phyloP scores from a whole-genome alignment of 2,113 vertebrate genomes.

The Seriola rivoliana region DNA sequence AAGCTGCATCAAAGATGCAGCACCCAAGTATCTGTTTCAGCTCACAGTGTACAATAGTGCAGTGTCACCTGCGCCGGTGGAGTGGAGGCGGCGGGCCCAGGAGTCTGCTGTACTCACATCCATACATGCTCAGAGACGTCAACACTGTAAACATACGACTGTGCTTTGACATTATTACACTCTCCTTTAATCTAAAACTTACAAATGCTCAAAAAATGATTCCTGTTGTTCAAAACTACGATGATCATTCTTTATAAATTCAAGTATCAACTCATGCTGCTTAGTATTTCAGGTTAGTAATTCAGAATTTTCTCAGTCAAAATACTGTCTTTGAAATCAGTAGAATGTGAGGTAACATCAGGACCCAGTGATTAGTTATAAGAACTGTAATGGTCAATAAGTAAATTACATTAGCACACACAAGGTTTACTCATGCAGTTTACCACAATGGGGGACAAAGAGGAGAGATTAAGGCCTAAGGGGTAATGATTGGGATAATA shows the following conservation, averaged over 20 bases:
- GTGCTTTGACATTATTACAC: background rate
- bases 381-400: conserved; percentile 36
- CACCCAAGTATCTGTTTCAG: conserved; percentile 79
- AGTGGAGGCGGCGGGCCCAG: conserved; percentile 15
- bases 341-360: background rate
- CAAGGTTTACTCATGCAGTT: conserved; percentile 11
- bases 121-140: background rate
- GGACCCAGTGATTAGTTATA: background rate
- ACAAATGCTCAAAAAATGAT: background rate
- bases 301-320: too few species aligned
- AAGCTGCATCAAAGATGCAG: conserved; percentile 82
- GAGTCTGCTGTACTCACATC: conserved; percentile 21
- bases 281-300: too few species aligned
- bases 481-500: background rate
- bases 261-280: too few species aligned
- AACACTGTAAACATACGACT: too few species aligned
- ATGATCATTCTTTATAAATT: too few species aligned
- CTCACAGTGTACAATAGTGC: conserved; percentile 57
- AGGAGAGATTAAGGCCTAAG: background rate
- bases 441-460: background rate
- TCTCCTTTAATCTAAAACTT: background rate
- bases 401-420: conserved; percentile 41
- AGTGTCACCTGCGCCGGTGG: conserved; percentile 56
- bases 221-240: too few species aligned
- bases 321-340: too few species aligned